These are phyloP conservation scores for Apostichopus japonicus DNA, from an alignment of 35 echinoderm and acorn worm genomes.

Conservation along the genomic window DNA sequence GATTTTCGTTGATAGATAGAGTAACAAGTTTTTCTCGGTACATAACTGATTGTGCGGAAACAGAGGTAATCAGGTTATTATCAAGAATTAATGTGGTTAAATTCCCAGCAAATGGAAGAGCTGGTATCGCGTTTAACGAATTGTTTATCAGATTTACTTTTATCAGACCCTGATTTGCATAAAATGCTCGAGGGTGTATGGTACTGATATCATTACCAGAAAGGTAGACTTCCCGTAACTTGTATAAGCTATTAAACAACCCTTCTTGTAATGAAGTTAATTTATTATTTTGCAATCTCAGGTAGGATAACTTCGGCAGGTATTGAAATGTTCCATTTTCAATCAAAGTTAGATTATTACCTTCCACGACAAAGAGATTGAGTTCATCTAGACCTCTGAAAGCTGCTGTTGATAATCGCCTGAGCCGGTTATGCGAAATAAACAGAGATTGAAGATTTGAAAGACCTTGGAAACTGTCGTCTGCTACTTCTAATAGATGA, in stretches of 20 bases:
- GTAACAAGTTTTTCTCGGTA: background rate
- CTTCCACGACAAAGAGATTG: background rate
- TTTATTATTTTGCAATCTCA: conserved; percentile 17
- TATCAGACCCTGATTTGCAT: background rate
- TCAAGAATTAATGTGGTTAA: background rate
- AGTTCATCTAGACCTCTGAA: background rate
- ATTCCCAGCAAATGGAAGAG: background rate
- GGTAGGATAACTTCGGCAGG: background rate
- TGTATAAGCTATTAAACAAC: background rate
- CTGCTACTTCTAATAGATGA: background rate
- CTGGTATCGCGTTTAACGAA: background rate
- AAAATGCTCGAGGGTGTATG: background rate
- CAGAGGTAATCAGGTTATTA: background rate
- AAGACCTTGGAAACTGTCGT: background rate
- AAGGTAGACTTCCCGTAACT: conserved; percentile 3
- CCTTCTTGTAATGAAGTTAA: background rate
- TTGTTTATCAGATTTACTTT: conserved; percentile 5
- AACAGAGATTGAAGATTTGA: background rate
- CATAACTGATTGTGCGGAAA: background rate
- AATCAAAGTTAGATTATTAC: background rate
- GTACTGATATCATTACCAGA: background rate
- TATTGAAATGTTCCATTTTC: conserved; percentile 15
- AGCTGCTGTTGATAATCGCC: background rate
- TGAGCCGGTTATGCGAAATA: conserved; percentile 40
- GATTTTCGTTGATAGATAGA: background rate